phyloP scores from a whole-genome alignment of 2,113 vertebrate genomes.

The Orycteropus afer region DNA sequence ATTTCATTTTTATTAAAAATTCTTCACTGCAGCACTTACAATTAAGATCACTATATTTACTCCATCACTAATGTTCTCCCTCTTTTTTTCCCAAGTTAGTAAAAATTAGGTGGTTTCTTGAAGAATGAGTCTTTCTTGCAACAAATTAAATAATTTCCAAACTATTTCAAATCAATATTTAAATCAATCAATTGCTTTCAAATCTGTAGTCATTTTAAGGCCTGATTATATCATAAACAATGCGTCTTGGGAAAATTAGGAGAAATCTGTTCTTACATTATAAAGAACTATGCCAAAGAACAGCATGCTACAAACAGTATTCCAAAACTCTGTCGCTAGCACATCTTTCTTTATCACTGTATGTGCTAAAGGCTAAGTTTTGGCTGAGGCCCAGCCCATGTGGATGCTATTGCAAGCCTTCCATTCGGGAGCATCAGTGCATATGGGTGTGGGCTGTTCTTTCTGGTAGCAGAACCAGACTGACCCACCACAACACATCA shows the following conservation, averaged over 20 bases:
- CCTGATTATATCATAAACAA: constrained; percentile 60
- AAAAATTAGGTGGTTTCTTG: not conserved
- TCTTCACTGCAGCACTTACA: not conserved
- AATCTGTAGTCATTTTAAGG: constrained; percentile 50
- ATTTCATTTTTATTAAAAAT: not conserved
- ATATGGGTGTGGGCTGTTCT: constrained; percentile 74
- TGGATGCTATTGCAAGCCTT: constrained; percentile 15
- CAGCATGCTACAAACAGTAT: constrained; percentile 72
- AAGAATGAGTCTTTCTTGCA: not conserved
- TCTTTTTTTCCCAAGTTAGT: not conserved
- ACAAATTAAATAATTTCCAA: constrained; percentile 34
- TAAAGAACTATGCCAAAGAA: constrained; percentile 71
- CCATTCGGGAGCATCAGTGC: constrained; percentile 56
- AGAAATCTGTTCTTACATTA: constrained; percentile 73
- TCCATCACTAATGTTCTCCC: not conserved
- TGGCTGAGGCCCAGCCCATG: constrained; percentile 62
- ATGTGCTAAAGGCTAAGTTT: constrained; percentile 44
- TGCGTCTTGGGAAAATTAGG: constrained; percentile 52
- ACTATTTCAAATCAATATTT: constrained; percentile 10
- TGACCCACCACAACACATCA: constrained; percentile 63
- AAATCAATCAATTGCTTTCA: not conserved
- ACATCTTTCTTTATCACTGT: constrained; percentile 61
- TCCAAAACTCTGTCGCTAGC: constrained; percentile 61
- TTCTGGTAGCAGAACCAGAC: constrained; percentile 63
- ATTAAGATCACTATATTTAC: not conserved